phyloP scores from a whole-genome alignment of 2,797 vertebrate genomes.

The Neosilurus mollespiculum region DNA sequence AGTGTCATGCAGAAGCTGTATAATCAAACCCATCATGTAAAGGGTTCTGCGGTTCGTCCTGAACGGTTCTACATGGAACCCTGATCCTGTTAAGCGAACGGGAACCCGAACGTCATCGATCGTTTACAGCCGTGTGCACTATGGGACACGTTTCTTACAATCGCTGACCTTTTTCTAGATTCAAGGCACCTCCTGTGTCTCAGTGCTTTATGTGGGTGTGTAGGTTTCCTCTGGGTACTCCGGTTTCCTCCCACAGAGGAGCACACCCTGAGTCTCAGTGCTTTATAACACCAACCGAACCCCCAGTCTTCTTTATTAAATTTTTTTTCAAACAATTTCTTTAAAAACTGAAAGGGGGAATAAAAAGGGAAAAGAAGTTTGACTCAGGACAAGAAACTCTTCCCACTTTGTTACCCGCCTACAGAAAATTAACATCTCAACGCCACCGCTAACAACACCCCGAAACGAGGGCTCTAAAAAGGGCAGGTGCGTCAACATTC shows the following conservation, averaged over 20 bases:
- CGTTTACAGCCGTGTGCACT: not conserved
- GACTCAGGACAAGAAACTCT: not conserved
- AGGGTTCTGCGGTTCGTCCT: not conserved
- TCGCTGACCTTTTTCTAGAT: no score
- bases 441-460: not conserved
- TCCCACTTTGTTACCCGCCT: no score
- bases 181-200: conserved; percentile 6
- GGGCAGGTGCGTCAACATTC: not conserved
- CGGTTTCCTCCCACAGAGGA: no score
- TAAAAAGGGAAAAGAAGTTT: no score
- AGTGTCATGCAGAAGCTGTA: not conserved
- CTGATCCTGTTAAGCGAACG: not conserved
- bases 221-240: no score
- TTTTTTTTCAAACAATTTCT: not conserved
- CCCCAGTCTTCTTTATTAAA: no score
- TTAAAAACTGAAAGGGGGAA: not conserved
- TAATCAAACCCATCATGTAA: no score
- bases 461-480: not conserved
- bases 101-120: not conserved
- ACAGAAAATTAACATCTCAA: not conserved
- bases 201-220: not conserved
- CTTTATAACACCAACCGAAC: not conserved
- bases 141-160: not conserved
- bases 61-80: not conserved
- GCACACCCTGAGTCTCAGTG: not conserved